phyloP scores from a whole-genome alignment of 2,113 vertebrate genomes.

The Mirza zaza region DNA sequence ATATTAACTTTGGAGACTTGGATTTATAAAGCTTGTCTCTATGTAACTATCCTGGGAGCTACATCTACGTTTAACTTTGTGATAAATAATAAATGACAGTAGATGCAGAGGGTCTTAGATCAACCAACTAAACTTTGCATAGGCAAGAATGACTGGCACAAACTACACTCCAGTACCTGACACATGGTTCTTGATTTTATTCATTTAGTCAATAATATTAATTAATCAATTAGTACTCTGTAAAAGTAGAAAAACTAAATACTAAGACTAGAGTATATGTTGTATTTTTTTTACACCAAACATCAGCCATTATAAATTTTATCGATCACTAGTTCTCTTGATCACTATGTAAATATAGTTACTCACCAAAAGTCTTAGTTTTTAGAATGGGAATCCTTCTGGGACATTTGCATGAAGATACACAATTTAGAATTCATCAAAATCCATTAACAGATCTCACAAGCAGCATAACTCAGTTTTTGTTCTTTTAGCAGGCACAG shows the following conservation, averaged over 20 bases:
- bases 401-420: background rate
- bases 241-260: background rate
- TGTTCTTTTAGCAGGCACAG: background rate
- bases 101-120: background rate
- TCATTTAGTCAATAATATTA: slow-evolving; percentile 9
- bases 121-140: background rate
- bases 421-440: background rate
- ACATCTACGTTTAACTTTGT: background rate
- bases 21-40: background rate
- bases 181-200: background rate
- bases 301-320: background rate
- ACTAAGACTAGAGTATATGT: background rate
- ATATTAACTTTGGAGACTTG: background rate
- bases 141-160: background rate
- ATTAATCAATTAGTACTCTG: background rate
- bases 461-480: background rate
- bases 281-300: slow-evolving; percentile 26
- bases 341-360: background rate
- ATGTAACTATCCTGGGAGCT: background rate
- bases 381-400: slow-evolving; percentile 22
- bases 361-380: background rate
- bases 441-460: background rate
- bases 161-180: background rate
- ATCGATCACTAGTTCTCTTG: background rate
- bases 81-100: no score